Conservation (phyloP, 1,140 invertebrate genomes). For the Polypedilum vanderplanki region DNA sequence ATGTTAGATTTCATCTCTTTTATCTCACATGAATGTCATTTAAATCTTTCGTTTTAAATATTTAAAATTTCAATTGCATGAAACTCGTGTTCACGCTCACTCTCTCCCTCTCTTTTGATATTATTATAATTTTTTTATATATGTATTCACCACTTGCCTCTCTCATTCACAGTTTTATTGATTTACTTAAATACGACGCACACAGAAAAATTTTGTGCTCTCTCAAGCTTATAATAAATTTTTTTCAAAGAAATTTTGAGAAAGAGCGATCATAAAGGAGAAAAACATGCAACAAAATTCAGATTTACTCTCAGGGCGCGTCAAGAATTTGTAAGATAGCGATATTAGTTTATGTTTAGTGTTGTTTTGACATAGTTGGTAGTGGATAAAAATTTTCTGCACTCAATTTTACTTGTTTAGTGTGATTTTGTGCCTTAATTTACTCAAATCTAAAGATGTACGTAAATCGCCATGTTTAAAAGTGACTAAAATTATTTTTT, state of each 20-base stretch:
- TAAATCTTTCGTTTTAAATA: slow-evolving; percentile 22
- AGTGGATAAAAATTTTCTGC: slow-evolving; percentile 7
- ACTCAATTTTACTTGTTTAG: not conserved
- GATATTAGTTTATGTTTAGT: slow-evolving; percentile 16
- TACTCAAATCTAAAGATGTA: not conserved
- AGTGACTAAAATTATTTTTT: not conserved
- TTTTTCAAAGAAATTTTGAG: not conserved
- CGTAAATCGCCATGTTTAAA: slow-evolving; percentile 22
- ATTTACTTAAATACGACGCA: not conserved
- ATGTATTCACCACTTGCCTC: not conserved
- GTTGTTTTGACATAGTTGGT: not conserved
- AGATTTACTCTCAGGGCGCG: slow-evolving; percentile 23
- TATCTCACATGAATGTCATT: not conserved
- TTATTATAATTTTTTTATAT: not conserved
- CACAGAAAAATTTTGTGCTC: too few relatives aligned
- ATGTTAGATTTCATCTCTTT: not conserved
- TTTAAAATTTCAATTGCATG: not conserved
- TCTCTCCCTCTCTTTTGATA: not conserved
- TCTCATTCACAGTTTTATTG: not conserved
- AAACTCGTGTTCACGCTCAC: not conserved
- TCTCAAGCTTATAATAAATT: too few relatives aligned
- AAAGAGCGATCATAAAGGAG: not conserved
- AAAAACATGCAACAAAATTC: slow-evolving; percentile 25
- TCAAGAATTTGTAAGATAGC: slow-evolving; percentile 22
- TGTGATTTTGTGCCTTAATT: slow-evolving; percentile 23